phyloP scores from a whole-genome alignment of 2,113 vertebrate species.

The Abramis brama region DNA sequence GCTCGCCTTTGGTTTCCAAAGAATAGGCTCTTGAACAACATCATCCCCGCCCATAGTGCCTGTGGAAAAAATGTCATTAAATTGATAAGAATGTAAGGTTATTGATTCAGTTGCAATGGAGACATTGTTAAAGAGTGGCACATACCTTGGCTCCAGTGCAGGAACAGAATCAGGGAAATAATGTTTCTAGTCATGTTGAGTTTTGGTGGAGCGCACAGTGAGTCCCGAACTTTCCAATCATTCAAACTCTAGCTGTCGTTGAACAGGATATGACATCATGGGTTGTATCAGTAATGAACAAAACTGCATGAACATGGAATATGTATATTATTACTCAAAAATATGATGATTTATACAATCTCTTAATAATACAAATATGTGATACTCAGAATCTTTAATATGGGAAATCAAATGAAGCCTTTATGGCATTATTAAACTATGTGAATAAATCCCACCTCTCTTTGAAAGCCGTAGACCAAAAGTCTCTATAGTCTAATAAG shows the following conservation, averaged over 20 bases:
- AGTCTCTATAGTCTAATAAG: too few relatives aligned
- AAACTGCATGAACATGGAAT: not conserved
- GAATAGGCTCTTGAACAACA: slow-evolving; percentile 43
- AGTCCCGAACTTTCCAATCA: not conserved
- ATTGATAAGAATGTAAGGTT: not conserved
- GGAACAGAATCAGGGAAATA: slow-evolving; percentile 5
- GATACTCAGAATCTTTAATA: not conserved
- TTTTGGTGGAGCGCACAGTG: not conserved
- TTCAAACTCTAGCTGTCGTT: not conserved
- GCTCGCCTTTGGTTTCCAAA: not conserved
- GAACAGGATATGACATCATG: slow-evolving; percentile 22
- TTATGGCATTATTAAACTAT: not conserved
- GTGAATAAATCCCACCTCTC: not conserved
- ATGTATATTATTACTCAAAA: not conserved
- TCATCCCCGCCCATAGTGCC: not conserved
- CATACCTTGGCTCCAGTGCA: slow-evolving; percentile 40
- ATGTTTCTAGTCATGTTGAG: slow-evolving; percentile 41
- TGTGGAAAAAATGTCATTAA: not conserved
- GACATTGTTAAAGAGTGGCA: too few relatives aligned
- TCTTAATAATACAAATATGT: not conserved
- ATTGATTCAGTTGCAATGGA: not conserved
- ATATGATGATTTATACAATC: not conserved
- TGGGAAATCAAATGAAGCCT: not conserved
- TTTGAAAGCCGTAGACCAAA: too few relatives aligned
- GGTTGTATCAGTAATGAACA: not conserved